These are phyloP conservation scores for Tipula vernalis DNA, from an alignment of 2,888 invertebrate genomes.

Conservation along the genomic window DNA sequence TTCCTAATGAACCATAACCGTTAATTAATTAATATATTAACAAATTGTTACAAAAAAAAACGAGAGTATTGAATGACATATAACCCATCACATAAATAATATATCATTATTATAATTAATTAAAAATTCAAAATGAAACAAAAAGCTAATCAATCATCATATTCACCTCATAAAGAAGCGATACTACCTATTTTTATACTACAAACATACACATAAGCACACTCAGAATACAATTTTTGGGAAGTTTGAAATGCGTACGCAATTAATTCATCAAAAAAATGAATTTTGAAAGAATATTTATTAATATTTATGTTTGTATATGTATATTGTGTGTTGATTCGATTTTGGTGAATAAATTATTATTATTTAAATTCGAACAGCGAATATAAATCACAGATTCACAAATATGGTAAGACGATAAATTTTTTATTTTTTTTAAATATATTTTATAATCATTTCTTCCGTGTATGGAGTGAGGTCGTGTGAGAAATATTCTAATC, in stretches of 20 bases:
- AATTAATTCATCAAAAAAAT: background rate
- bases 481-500: conserved; percentile 4
- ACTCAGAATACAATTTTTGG: background rate
- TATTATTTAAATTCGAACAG: background rate
- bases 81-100: background rate
- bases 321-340: background rate
- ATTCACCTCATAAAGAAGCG: background rate
- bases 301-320: background rate
- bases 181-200: background rate
- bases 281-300: background rate
- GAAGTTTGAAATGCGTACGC: background rate
- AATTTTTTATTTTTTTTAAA: background rate
- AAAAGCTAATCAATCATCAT: background rate
- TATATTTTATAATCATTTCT: background rate
- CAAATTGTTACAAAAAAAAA: background rate
- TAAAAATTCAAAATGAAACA: background rate
- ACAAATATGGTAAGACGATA: background rate
- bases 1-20: background rate
- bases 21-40: background rate
- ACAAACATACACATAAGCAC: background rate
- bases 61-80: background rate
- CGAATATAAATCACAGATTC: background rate
- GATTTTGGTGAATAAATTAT: background rate
- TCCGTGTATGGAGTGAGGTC: background rate
- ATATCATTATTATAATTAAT: background rate